Conservation (phyloP, 2,888 invertebrate genomes). For the Zygaena filipendulae region DNA sequence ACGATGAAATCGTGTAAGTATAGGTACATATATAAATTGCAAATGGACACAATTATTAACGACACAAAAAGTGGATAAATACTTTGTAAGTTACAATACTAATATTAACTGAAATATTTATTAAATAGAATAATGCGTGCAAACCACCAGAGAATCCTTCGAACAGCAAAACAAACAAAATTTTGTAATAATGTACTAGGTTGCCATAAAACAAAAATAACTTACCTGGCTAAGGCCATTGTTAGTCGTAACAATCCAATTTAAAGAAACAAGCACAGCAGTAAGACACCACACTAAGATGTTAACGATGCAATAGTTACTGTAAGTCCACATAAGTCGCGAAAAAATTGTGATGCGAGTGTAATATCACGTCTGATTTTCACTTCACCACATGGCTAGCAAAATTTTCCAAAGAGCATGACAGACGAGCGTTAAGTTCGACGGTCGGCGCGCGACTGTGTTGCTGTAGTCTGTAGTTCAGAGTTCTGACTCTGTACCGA, state of each 20-base stretch:
- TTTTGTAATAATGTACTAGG: too few species aligned
- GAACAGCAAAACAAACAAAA: slow-evolving; percentile 59
- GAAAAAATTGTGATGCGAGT: slow-evolving; percentile 45
- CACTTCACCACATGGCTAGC: slow-evolving; percentile 65
- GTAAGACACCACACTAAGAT: slow-evolving; percentile 51
- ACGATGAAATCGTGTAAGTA: too few species aligned
- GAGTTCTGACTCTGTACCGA: too few species aligned
- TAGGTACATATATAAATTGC: too few species aligned
- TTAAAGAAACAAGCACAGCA: slow-evolving; percentile 55
- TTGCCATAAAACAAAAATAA: slow-evolving; percentile 66
- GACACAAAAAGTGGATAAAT: too few species aligned
- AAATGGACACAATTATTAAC: too few species aligned
- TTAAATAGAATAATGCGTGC: slow-evolving; percentile 1
- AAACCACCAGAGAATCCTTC: slow-evolving; percentile 38
- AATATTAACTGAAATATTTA: slow-evolving; percentile 2
- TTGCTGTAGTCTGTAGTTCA: too few species aligned
- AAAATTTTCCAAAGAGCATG: slow-evolving; percentile 35
- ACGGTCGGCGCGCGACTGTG: slow-evolving; percentile 55
- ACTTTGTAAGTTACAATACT: slow-evolving; percentile 2
- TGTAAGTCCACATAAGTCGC: slow-evolving; percentile 36
- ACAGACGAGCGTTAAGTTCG: slow-evolving; percentile 44
- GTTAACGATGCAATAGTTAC: slow-evolving; percentile 29
- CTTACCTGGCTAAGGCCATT: slow-evolving; percentile 69
- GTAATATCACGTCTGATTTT: slow-evolving; percentile 62
- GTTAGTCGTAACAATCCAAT: slow-evolving; percentile 67